Percentiles rank a stretch among this genome's conserved stretches.
Conservation (phyloP, 2,113 vertebrate species). For the Ceyx melanurus region DNA sequence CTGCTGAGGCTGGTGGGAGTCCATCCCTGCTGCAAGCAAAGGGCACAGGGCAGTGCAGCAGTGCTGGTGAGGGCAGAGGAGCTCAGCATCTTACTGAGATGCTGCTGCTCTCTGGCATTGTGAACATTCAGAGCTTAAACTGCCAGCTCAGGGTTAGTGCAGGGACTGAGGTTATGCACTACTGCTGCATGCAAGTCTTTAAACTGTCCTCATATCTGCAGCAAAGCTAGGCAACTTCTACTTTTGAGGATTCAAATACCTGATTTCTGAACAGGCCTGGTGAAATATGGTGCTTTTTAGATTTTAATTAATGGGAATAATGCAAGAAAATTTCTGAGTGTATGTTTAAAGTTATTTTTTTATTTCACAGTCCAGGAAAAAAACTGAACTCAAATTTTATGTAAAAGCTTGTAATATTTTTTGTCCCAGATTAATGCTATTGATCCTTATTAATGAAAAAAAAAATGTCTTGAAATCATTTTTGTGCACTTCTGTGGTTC, state of each 20-base stretch:
- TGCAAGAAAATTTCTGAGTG: not conserved
- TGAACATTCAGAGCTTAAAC: not conserved
- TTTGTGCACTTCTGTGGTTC: not conserved
- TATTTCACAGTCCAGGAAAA: not conserved
- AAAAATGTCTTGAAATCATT: not conserved
- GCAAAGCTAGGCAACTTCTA: not conserved
- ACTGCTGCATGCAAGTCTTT: accelerated
- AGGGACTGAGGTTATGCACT: not conserved
- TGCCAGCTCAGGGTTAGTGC: not conserved
- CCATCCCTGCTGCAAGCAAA: not conserved
- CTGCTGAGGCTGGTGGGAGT: not conserved
- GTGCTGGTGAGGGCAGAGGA: accelerated
- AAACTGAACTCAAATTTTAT: not conserved
- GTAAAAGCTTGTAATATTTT: not conserved
- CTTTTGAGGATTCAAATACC: not conserved
- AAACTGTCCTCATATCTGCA: accelerated
- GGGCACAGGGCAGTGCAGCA: not conserved
- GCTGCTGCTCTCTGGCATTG: not conserved
- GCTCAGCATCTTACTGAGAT: accelerated
- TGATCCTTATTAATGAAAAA: not conserved
- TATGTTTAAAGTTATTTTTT: not conserved
- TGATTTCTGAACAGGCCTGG: not conserved
- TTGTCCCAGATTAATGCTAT: not conserved
- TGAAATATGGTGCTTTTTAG: not conserved
- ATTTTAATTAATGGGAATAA: not conserved